Evolutionary conservation across 2,888 invertebrate genomes (phyloP).

Genomic region (Megamerina dolium): DNA sequence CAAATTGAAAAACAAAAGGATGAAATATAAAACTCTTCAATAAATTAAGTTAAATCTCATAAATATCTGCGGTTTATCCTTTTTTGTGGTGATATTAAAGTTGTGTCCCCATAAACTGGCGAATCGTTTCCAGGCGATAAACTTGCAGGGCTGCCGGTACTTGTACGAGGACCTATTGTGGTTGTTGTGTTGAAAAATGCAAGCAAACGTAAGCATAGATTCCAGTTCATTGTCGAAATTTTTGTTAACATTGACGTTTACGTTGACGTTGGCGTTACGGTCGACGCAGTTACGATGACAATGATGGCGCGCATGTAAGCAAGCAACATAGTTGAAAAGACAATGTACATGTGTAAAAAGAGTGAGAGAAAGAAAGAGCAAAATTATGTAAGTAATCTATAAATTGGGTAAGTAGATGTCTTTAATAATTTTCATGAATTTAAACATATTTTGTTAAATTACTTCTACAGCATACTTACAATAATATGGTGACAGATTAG

Average conservation of each 20-base stretch:
- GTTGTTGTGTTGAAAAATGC: neutral
- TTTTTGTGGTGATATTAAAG: conserved; percentile 35
- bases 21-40: too few species aligned
- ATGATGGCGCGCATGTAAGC: too few species aligned
- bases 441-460: too few species aligned
- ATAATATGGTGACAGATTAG: conserved; percentile 24
- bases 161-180: conserved; percentile 21
- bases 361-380: neutral
- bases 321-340: neutral
- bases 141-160: conserved; percentile 26
- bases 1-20: too few species aligned
- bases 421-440: neutral
- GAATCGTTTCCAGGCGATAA: conserved; percentile 36
- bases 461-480: conserved; percentile 21
- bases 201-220: neutral
- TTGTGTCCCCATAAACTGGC: conserved; percentile 41
- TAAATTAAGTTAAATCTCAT: conserved; percentile 20
- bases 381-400: neutral
- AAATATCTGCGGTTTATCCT: conserved; percentile 37
- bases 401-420: neutral
- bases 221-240: conserved; percentile 6
- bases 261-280: too few species aligned
- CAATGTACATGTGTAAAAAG: neutral
- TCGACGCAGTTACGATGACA: too few species aligned
- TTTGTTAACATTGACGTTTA: too few species aligned